A percentile compares a stretch with the other conserved stretches of the same genome.
These are phyloP conservation scores for Lordiphosa collinella DNA, from an alignment of 1,140 invertebrate species.

Conservation along the genomic window DNA sequence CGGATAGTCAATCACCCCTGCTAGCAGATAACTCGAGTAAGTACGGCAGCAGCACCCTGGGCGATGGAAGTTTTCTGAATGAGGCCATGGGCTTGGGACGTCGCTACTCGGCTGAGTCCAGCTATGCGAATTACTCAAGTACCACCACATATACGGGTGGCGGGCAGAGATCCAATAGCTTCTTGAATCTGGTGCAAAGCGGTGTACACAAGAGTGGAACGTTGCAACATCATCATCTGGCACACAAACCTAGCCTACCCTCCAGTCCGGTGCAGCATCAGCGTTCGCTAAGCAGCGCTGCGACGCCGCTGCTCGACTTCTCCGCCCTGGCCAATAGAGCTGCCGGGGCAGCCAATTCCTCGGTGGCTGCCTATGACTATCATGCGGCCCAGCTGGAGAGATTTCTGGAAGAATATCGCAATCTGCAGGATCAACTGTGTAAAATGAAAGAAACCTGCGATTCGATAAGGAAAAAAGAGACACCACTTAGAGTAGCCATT, in stretches of 20 bases:
- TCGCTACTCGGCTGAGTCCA: conserved; percentile 70
- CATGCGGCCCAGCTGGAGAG: conserved; percentile 87
- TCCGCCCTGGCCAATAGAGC: conserved; percentile 55
- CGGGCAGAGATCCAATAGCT: conserved; percentile 72
- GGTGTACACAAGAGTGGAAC: conserved; percentile 48
- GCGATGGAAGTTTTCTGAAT: conserved; percentile 72
- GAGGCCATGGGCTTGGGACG: conserved; percentile 68
- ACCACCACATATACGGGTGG: conserved; percentile 65
- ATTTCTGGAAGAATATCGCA: conserved; percentile 88
- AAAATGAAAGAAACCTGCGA: conserved; percentile 89
- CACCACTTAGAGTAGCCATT: conserved; percentile 72
- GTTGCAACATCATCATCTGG: conserved; percentile 30
- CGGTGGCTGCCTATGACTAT: conserved; percentile 84
- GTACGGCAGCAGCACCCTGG: conserved; percentile 76
- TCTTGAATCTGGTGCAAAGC: conserved; percentile 73
- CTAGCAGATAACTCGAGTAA: conserved; percentile 80
- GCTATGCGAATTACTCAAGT: conserved; percentile 68
- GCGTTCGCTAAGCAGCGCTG: conserved; percentile 70
- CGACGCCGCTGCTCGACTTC: conserved; percentile 74
- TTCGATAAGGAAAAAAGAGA: conserved; percentile 82
- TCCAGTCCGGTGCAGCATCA: conserved; percentile 75
- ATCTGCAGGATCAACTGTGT: conserved; percentile 86
- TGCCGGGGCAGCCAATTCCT: conserved; percentile 75
- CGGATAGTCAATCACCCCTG: conserved; percentile 86
- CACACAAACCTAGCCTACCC: conserved; percentile 59